phyloP scores from a whole-genome alignment of 2,797 vertebrate species.

The Notamacropus eugenii region DNA sequence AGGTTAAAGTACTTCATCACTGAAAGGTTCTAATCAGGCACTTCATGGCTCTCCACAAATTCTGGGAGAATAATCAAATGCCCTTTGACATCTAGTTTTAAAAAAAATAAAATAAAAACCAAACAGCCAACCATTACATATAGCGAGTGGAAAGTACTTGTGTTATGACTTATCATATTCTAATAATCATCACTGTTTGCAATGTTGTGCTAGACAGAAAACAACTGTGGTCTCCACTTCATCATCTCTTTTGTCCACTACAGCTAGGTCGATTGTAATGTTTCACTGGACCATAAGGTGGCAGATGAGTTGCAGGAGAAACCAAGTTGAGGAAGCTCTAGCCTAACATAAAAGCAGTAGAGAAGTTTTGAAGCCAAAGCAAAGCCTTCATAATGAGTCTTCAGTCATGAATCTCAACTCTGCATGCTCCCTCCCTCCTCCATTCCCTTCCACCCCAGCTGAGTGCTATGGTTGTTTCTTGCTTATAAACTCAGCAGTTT shows the following conservation, averaged over 20 bases:
- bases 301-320: constrained; percentile 78
- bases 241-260: background rate
- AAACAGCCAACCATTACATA: background rate
- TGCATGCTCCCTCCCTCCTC: background rate
- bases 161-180: background rate
- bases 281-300: constrained; percentile 81
- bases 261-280: constrained; percentile 58
- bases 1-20: background rate
- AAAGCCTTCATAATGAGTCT: background rate
- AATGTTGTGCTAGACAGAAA: constrained; percentile 5
- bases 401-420: background rate
- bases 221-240: constrained; percentile 6
- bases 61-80: constrained; percentile 8
- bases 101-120: background rate
- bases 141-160: background rate
- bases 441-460: background rate
- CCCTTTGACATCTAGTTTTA: background rate
- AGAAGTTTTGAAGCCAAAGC: constrained; percentile 24
- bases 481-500: background rate
- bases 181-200: background rate
- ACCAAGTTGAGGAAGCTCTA: background rate
- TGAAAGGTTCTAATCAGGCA: background rate
- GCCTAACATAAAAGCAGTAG: background rate
- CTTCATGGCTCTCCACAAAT: constrained; percentile 8
- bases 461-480: background rate